Base-by-base conservation (phyloP, 2,888 invertebrate genomes). In the Dryobotodes eremita region DNA sequence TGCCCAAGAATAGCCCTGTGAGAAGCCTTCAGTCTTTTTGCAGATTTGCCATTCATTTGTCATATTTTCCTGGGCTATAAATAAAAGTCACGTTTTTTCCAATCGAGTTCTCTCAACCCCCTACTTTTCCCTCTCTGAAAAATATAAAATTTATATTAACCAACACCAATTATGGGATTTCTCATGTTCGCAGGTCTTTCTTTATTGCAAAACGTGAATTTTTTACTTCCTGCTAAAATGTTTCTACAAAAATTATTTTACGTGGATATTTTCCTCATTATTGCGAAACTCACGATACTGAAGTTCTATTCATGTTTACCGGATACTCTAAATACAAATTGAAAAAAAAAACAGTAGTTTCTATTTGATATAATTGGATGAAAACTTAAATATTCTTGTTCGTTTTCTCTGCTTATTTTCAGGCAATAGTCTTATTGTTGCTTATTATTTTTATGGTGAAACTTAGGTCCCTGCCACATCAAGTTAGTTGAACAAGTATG, bases 401-500 rank as follows among this genome's bases (percentile, higher is more conserved):
- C 17, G n/a, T 48, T 69, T 61, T 66, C 11, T 11, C n/a, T n/a
- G 50, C 20, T 70, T 69, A 50, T 73, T 73, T 84, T 46, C 64
- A 53, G 31, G 31, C 13, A 50, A 48, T 64, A 15, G 61, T 70
- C 42, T 46, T 61, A 64, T 46, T 83, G 68, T 75, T 85, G 20
- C 42, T 75, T 70, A 61, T 75, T 75, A 82, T 73, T 82, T 74
- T 70, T 48, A 59, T 68, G 59, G 17, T 57, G 13, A 82, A 83
- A 65, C 65, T 76, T 57, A 69, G 42, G 8, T 46, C 8, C 20
- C 50, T 62, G 42, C 23, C 36, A 46, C 64, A 75, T 69, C 17
- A 71, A 65, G 53, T 82, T 71, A 82, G 53, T 57, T 72, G 57
- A 82, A 81, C 57, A 62, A 85, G 82, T 75, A 75, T 64, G 62